Evolutionary conservation across 2,797 vertebrate genomes (phyloP).

Genomic region (Acrossocheilus wenchowensis): DNA sequence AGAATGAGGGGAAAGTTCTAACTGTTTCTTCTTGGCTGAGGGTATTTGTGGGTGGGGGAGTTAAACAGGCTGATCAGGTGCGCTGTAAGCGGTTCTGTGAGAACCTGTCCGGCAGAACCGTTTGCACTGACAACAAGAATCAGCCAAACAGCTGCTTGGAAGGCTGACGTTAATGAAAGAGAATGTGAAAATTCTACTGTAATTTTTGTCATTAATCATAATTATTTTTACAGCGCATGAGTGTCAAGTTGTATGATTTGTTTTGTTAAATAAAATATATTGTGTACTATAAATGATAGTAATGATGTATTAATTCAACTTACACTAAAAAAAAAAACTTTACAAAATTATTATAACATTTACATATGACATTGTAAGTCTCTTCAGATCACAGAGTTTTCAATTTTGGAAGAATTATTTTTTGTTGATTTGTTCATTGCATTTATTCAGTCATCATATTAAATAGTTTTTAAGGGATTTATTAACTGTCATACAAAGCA

Average conservation of each 20-base stretch:
- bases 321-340: too few species aligned
- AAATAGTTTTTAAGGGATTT: too few species aligned
- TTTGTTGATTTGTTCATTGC: too few species aligned
- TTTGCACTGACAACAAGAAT: conserved; percentile 15
- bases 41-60: not conserved
- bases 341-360: too few species aligned
- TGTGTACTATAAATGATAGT: not conserved
- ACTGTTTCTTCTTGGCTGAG: conserved; percentile 31
- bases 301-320: too few species aligned
- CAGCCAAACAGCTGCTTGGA: not conserved
- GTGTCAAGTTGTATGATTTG: not conserved
- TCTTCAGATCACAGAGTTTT: too few species aligned
- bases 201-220: not conserved
- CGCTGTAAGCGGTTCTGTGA: not conserved
- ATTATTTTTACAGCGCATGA: not conserved
- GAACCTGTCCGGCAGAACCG: not conserved
- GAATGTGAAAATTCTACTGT: not conserved
- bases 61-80: conserved; percentile 20
- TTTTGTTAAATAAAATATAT: not conserved
- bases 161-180: conserved; percentile 17
- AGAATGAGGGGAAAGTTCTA: conserved; percentile 12
- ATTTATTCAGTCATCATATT: too few species aligned
- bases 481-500: not conserved
- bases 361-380: not conserved
- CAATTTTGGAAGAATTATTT: too few species aligned